Evolutionary conservation across 2,797 vertebrate genomes (phyloP), one percentile per base, ranked within the genome.

Genomic region (Helostoma temminkii): DNA sequence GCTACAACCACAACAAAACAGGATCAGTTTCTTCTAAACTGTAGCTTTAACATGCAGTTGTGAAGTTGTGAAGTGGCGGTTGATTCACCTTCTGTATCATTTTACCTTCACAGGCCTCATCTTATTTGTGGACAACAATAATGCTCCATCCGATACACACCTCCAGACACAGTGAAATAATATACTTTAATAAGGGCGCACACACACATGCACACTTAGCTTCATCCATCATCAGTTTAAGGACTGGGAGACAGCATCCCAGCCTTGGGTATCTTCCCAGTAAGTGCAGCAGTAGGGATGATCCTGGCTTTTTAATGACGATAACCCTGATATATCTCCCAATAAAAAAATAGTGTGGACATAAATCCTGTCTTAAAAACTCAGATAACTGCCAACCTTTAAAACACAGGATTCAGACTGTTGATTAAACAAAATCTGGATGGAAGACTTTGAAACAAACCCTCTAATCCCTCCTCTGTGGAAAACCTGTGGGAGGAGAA

Each of bases 311-410:
- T 64, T 74, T 67, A 63, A 65, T 62, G 83, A 77, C 63, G 79
- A 15, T 57, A 62, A 66, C 36, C 57, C 62, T 60, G 56, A 63
- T 74, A 69, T 47, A 46, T 46, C 22, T 32, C n/a, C n/a, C n/a
- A n/a, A n/a, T n/a, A 58, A 25, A 21, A 9, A 36, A 24, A 41
- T 58, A 42, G 4, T 45, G 21, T 53, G 37, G 49, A 68, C 62
- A 66, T 18, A 73, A 52, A 88, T 80, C 74, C 52, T 11, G 30
- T 41, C 54, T 54, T 71, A n/a, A 64, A 58, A 61, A 53, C 49
- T 58, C 41, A 55, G 22, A 65, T 56, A 64, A 64, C 25, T 73
- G 21, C 41, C 46, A 61, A 63, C 18, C 16, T 25, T 36, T 16
- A 76, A 74, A 43, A 77, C 42, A 57, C 41, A 50, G 25, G 21